Evolutionary conservation across 1,140 invertebrate genomes (phyloP).

Genomic region (Prorops nasuta): DNA sequence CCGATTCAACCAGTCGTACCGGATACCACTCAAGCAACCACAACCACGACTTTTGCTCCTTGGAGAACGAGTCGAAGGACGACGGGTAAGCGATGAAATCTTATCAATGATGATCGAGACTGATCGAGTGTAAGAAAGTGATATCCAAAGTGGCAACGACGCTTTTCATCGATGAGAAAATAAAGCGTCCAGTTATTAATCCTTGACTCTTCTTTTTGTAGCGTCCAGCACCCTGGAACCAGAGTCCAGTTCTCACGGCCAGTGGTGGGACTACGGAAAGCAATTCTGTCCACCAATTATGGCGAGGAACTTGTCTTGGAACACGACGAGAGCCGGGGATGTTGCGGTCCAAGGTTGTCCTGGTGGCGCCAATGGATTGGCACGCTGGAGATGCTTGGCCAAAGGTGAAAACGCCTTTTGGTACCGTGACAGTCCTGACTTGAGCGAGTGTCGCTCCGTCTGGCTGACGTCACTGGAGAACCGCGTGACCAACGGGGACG

Average conservation of each 20-base stretch:
- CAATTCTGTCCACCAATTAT: slow-evolving; percentile 66
- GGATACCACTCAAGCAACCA: slow-evolving; percentile 42
- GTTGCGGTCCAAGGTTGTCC: slow-evolving; percentile 83
- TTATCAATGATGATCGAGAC: too few relatives aligned
- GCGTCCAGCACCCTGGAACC: slow-evolving; percentile 45
- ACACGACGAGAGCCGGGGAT: slow-evolving; percentile 78
- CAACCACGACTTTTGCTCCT: slow-evolving; percentile 40
- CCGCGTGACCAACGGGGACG: slow-evolving; percentile 72
- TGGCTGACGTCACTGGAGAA: slow-evolving; percentile 85
- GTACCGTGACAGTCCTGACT: slow-evolving; percentile 76
- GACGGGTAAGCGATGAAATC: slow-evolving; percentile 39
- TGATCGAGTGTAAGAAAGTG: too few relatives aligned
- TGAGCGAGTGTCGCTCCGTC: slow-evolving; percentile 86
- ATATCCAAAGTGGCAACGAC: not conserved
- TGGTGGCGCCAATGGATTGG: slow-evolving; percentile 80
- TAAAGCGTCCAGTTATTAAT: not conserved
- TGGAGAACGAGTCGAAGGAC: slow-evolving; percentile 51
- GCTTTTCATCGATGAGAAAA: not conserved
- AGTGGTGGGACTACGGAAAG: slow-evolving; percentile 44
- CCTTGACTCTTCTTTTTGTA: slow-evolving; percentile 16
- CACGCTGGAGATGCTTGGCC: slow-evolving; percentile 72
- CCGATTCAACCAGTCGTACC: slow-evolving; percentile 36
- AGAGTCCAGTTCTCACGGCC: slow-evolving; percentile 39
- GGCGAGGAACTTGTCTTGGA: slow-evolving; percentile 82
- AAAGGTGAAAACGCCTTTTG: slow-evolving; percentile 57